Base-by-base conservation (phyloP, 2,113 vertebrate species). In the Hippocampus mohnikei region DNA sequence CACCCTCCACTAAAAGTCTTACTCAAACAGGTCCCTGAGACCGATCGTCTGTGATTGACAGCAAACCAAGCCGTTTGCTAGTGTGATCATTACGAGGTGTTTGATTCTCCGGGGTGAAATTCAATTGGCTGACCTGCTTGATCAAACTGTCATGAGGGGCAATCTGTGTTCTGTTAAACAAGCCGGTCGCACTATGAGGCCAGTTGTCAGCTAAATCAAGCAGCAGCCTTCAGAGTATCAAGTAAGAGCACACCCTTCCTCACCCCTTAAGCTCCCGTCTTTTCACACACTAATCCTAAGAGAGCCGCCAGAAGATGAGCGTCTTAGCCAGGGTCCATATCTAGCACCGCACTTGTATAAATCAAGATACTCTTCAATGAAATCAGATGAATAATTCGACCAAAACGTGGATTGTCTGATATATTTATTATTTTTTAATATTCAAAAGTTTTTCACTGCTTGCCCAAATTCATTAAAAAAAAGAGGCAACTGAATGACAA, bases 151-250 rank as follows among this genome's bases (percentile, higher is more conserved):
- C 11, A 42, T 18, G 23, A 16, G 41, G 25, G 25, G 4, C 21
- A 21, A 7, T 59, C 1, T 53, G n/a, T 18, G 7, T 40, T 8
- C 59, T 66, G 23, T 37, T 13, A 44, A 64, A 0, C 29, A 65
- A 18, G n/a, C 66, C 2, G 33, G 44, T 46, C 33, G 10, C 42
- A 21, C 0, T 2, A 75, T 71, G 55, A 62, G n/a, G n/a, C 25
- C 18, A 37, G 70, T 70, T 59, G 46, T 72, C 8, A 44, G 76
- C 37, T 62, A 20, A 13, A 67, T 71, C 21, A 71, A 75, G 69
- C 42, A 78, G 63, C 21, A 67, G 44, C 53, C 69, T 77, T 29
- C 9, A 70, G 68, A 70, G 69, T 74, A 66, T 75, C 44, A 73
- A 55, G 40, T 65, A 40, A 74, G 72, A 76, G 60, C 67, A 50